A percentile compares a stretch with the other conserved stretches of the same genome.
Conservation (phyloP, 2,797 vertebrate genomes). For the Myioborus miniatus region DNA sequence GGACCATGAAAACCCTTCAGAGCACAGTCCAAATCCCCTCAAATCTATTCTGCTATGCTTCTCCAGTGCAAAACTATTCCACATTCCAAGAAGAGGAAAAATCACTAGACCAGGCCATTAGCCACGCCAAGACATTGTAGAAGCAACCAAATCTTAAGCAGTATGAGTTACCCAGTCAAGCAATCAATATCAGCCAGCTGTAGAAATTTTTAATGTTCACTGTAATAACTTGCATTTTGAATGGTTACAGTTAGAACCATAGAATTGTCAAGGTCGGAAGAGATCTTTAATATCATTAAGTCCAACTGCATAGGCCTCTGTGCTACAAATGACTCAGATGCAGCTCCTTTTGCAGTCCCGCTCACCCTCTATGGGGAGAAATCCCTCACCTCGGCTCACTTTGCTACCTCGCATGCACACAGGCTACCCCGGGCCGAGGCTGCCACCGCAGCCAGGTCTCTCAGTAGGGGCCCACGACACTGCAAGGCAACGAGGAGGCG, state of each 20-base stretch:
- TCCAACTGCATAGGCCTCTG: not conserved
- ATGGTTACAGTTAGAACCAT: not conserved
- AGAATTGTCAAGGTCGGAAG: not conserved
- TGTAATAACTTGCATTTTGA: not conserved
- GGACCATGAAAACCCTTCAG: not conserved
- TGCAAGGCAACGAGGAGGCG: not conserved
- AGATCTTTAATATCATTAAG: not conserved
- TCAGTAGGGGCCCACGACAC: not conserved
- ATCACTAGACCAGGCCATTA: not conserved
- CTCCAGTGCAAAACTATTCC: not conserved
- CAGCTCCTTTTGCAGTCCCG: not conserved
- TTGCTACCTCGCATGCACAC: not conserved
- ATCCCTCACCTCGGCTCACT: not conserved
- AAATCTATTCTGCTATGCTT: not conserved
- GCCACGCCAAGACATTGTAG: not conserved
- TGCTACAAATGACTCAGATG: rapidly evolving
- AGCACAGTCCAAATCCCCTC: not conserved
- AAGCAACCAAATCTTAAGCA: not conserved
- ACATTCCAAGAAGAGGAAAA: not conserved
- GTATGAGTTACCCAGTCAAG: not conserved
- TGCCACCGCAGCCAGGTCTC: not conserved
- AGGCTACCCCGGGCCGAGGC: not conserved
- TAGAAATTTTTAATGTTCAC: not conserved
- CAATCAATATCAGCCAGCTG: not conserved
- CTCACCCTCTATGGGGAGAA: not conserved